A percentile compares a stretch with the other conserved stretches of the same genome.
phyloP scores from a whole-genome alignment of 2,797 vertebrate species.

The Coregonus suidteri region DNA sequence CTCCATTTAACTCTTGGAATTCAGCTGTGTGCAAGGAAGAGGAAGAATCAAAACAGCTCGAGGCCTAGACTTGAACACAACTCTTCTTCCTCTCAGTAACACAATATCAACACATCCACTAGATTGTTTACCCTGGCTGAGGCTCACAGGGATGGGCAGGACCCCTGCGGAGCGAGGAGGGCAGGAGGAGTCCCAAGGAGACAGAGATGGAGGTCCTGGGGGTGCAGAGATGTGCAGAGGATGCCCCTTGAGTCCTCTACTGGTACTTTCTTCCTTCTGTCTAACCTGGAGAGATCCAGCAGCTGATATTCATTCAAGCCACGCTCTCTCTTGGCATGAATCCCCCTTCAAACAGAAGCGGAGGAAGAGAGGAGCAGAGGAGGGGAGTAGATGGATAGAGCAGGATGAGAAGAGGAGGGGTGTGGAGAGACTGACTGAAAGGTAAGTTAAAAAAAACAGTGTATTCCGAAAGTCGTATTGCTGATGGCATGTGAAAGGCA shows the following conservation, averaged over 20 bases:
- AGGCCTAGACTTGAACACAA: conserved; percentile 39
- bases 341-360: conserved; percentile 42
- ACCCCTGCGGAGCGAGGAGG: conserved; percentile 28
- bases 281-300: conserved; percentile 44
- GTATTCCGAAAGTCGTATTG: conserved; percentile 60
- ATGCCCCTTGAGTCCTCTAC: conserved; percentile 52
- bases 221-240: conserved; percentile 28
- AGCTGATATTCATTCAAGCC: conserved; percentile 66
- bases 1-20: background rate
- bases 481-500: conserved; percentile 43
- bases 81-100: conserved; percentile 18
- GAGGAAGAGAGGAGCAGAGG: conserved; percentile 23
- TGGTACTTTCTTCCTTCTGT: conserved; percentile 55
- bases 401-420: conserved; percentile 39
- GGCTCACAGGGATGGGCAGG: conserved; percentile 17
- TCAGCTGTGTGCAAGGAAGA: background rate
- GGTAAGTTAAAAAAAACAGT: conserved; percentile 44
- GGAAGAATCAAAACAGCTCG: conserved; percentile 1
- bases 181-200: conserved; percentile 6
- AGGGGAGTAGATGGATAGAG: conserved; percentile 34
- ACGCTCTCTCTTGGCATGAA: conserved; percentile 23
- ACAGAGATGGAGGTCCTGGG: conserved; percentile 34
- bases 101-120: background rate
- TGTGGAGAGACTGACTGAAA: conserved; percentile 45
- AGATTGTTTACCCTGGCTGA: conserved; percentile 35